Evolutionary conservation across 2,888 invertebrate genomes (phyloP).

Genomic region (Onthophagus sagittarius): DNA sequence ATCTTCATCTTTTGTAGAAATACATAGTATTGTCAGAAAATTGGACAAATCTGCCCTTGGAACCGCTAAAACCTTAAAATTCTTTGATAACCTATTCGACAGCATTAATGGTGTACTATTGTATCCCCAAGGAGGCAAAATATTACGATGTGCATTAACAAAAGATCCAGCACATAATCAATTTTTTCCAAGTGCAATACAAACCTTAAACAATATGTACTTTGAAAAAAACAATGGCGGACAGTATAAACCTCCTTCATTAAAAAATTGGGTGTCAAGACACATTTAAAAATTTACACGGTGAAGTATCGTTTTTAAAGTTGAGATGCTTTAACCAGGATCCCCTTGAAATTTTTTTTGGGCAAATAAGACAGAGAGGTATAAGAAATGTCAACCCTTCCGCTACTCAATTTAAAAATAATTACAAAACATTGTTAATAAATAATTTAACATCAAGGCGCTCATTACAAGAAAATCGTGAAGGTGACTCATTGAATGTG

Average conservation of each 20-base stretch:
- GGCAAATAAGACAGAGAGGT: constrained; percentile 23
- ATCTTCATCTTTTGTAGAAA: neutral
- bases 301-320: constrained; percentile 14
- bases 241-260: constrained; percentile 11
- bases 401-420: neutral
- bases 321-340: constrained; percentile 25
- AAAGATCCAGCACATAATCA: neutral
- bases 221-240: constrained; percentile 12
- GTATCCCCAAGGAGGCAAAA: neutral
- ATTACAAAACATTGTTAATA: constrained; percentile 22
- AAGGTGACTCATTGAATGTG: too few relatives aligned
- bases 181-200: neutral
- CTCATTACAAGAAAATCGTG: too few relatives aligned
- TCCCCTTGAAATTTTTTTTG: constrained; percentile 27
- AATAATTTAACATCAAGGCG: constrained; percentile 22
- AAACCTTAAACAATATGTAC: constrained; percentile 5
- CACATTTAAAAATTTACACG: constrained; percentile 10
- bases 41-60: neutral
- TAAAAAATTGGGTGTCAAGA: constrained; percentile 21
- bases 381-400: too few relatives aligned
- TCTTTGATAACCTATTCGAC: constrained; percentile 9
- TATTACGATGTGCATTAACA: neutral
- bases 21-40: neutral
- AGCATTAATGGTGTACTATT: constrained; percentile 1
- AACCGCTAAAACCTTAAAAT: neutral